Base-by-base conservation (phyloP, 64 coral and sea anemone species). In the Exaiptasia diaphana region DNA sequence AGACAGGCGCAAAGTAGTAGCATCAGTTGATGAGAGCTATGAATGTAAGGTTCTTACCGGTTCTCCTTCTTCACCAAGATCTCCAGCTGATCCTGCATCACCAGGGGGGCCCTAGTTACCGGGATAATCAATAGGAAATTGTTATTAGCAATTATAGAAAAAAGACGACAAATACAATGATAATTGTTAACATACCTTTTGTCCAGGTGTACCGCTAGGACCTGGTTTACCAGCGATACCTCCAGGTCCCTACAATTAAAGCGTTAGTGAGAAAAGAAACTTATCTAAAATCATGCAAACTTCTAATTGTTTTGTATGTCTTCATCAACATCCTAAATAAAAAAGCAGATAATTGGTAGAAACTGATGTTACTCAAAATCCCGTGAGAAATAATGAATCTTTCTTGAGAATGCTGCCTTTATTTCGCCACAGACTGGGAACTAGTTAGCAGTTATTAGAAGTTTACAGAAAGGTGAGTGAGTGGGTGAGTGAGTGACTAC, bases 241-340 rank as follows among this genome's bases (percentile, higher is more conserved):
- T 18, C 69, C 69, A 73, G 69, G 69, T 38, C 69, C 69, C 69
- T 73, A 52, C 10, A 52, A 52, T 52, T 10, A 52, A n/a, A n/a
- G n/a, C n/a, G n/a, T n/a, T n/a, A n/a, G n/a, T n/a, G n/a, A n/a
- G n/a, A n/a, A n/a, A n/a, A n/a, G n/a, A n/a, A n/a, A n/a, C n/a
- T n/a, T n/a, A n/a, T n/a, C n/a, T n/a, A n/a, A n/a, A n/a, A n/a
- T n/a, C n/a, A n/a, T n/a, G 11, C 4, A 0, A 3, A 35, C 11
- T 67, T 9, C 26, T 26, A 3, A 63, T 11, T 11, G 1, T 23
- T 11, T n/a, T n/a, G n/a, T n/a, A n/a, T n/a, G n/a, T n/a, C n/a
- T n/a, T n/a, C n/a, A n/a, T n/a, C n/a, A n/a, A n/a, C n/a, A n/a
- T n/a, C n/a, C n/a, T n/a, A n/a, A n/a, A n/a, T n/a, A n/a, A n/a